These are phyloP conservation scores for Sarcophaga caerulescens DNA, from an alignment of 2,888 invertebrate genomes.

Conservation along the genomic window DNA sequence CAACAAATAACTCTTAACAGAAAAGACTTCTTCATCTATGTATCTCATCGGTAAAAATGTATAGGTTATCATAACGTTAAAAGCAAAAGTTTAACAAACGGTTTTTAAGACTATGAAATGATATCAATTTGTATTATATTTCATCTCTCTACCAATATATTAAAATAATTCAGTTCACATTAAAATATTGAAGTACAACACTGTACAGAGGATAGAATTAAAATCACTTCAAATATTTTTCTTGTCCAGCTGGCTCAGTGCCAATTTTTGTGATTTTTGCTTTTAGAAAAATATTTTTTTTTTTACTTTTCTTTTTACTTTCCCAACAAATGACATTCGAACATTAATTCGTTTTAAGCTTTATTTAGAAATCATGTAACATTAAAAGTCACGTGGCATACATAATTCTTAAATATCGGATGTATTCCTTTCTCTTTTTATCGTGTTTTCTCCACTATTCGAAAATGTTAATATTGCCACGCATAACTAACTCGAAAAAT, in stretches of 20 bases:
- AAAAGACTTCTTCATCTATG: too few species aligned
- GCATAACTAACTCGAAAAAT: constrained; percentile 47
- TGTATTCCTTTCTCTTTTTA: constrained; percentile 60
- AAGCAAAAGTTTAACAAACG: too few species aligned
- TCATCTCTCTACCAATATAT: background rate
- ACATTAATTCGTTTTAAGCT: constrained; percentile 69
- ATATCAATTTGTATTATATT: too few species aligned
- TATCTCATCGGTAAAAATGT: too few species aligned
- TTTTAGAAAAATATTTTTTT: background rate
- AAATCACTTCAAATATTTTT: background rate
- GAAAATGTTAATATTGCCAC: constrained; percentile 50
- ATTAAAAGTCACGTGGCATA: constrained; percentile 78
- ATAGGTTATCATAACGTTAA: too few species aligned
- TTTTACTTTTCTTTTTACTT: background rate
- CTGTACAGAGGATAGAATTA: too few species aligned
- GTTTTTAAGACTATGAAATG: too few species aligned
- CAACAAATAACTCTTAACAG: too few species aligned
- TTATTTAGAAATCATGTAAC: constrained; percentile 74
- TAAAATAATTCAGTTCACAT: too few species aligned
- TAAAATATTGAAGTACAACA: too few species aligned
- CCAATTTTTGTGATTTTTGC: constrained; percentile 48
- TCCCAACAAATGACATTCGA: constrained; percentile 59
- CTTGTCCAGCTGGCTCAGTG: constrained; percentile 31
- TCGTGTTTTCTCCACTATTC: constrained; percentile 8
- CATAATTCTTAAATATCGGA: constrained; percentile 79